Conservation (phyloP, 1,140 invertebrate genomes). For the Drosophila orena region DNA sequence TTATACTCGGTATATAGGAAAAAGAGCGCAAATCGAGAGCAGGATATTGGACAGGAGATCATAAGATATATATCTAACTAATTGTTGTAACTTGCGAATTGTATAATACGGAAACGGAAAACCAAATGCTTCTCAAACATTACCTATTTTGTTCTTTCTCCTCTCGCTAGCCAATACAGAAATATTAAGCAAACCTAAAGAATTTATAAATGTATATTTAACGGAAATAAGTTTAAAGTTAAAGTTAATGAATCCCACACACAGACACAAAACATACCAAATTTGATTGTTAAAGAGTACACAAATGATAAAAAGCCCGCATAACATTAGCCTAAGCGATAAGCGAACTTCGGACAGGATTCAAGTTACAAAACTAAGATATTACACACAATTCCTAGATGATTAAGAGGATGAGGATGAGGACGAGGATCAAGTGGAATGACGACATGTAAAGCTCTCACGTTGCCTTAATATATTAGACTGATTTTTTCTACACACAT, state of each 20-base stretch:
- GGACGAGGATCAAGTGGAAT: constrained; percentile 37
- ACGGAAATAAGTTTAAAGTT: constrained; percentile 34
- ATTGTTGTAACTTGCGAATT: constrained; percentile 40
- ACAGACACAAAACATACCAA: constrained; percentile 68
- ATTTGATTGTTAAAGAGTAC: constrained; percentile 61
- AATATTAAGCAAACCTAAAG: constrained; percentile 44
- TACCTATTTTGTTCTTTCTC: constrained; percentile 42
- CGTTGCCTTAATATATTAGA: constrained; percentile 85
- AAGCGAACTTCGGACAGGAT: constrained; percentile 32
- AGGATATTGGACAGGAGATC: not conserved
- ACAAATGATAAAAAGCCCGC: constrained; percentile 24
- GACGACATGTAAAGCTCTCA: constrained; percentile 80
- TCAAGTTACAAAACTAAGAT: constrained; percentile 44
- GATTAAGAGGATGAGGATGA: constrained; percentile 14
- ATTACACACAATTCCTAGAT: constrained; percentile 49
- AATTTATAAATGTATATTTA: constrained; percentile 45
- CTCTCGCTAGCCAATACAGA: constrained; percentile 67
- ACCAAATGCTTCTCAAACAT: constrained; percentile 42
- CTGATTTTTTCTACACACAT: constrained; percentile 82
- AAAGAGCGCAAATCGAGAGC: constrained; percentile 20
- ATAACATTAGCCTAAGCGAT: constrained; percentile 11
- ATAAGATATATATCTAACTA: constrained; percentile 21
- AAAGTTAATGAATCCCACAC: constrained; percentile 33
- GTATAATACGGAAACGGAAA: constrained; percentile 22
- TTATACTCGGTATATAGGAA: constrained; percentile 35